Percentiles rank a stretch among this genome's conserved stretches.
phyloP scores from a whole-genome alignment of 2,113 vertebrate genomes.

The Narcine bancroftii region DNA sequence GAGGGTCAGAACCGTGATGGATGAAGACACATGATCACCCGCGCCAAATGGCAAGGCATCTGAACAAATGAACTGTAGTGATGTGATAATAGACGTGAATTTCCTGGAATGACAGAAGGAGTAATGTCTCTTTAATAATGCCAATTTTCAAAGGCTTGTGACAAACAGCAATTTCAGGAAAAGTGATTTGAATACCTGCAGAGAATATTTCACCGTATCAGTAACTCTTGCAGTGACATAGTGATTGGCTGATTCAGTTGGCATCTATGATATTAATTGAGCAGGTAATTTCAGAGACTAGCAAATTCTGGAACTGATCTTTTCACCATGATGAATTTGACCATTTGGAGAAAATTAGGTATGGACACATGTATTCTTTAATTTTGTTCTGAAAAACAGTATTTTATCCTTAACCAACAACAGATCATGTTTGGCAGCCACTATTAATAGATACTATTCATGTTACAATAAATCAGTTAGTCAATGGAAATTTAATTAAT shows the following conservation, averaged over 20 bases:
- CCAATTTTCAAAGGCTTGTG: background rate
- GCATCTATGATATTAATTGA: background rate
- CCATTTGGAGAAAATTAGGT: background rate
- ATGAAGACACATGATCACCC: no score
- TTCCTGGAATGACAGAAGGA: no score
- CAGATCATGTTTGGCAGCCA: background rate
- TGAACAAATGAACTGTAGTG: no score
- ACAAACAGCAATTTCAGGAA: background rate
- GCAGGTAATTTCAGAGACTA: background rate
- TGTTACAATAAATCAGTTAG: background rate
- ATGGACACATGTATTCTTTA: background rate
- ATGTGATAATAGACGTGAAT: no score
- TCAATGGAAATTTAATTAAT: background rate
- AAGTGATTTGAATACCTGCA: background rate
- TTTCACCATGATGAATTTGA: background rate
- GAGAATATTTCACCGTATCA: background rate
- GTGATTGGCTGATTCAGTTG: background rate
- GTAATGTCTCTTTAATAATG: no score
- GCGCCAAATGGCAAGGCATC: no score
- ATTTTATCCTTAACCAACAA: background rate
- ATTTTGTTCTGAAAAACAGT: no score
- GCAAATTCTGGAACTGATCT: background rate
- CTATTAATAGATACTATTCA: background rate
- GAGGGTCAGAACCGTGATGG: no score
- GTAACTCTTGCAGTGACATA: background rate